Evolutionary conservation across 2,797 vertebrate genomes (phyloP).

Genomic region (Anabacerthia variegaticeps): DNA sequence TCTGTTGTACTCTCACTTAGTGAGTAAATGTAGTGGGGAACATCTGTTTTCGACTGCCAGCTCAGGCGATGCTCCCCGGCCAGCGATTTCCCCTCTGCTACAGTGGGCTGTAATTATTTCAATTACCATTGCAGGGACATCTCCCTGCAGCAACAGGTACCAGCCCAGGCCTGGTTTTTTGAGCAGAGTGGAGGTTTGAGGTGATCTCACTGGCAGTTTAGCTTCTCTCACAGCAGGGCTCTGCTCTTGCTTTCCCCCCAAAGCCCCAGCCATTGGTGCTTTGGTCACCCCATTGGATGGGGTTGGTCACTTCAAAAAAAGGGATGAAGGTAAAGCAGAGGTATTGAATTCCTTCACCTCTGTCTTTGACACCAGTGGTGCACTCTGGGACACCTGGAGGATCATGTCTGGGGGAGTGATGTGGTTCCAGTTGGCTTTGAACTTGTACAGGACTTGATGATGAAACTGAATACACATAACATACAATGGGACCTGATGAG

Average conservation of each 20-base stretch:
- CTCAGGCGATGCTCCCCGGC: neutral
- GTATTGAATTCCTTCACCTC: neutral
- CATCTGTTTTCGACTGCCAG: constrained; percentile 63
- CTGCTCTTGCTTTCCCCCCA: neutral
- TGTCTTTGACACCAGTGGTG: neutral
- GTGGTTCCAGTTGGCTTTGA: neutral
- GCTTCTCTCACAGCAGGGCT: neutral
- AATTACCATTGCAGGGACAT: neutral
- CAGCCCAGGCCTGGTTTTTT: neutral
- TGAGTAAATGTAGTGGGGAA: constrained; percentile 64
- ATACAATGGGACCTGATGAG: neutral
- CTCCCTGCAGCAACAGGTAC: constrained; percentile 24
- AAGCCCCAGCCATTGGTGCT: no score
- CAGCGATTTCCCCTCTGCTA: constrained; percentile 27
- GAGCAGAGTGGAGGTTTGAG: neutral
- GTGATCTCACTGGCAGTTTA: neutral
- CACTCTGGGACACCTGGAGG: neutral
- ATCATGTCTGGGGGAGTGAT: no score
- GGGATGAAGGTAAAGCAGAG: neutral
- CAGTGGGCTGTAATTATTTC: constrained; percentile 40
- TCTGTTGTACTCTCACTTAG: constrained; percentile 63
- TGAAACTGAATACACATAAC: neutral
- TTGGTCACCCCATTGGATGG: no score
- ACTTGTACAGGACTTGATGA: neutral
- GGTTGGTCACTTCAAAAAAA: neutral